Percentiles rank a stretch among this genome's conserved stretches.
phyloP scores from a whole-genome alignment of 2,888 invertebrate species.

The Pseudococcus viburni region DNA sequence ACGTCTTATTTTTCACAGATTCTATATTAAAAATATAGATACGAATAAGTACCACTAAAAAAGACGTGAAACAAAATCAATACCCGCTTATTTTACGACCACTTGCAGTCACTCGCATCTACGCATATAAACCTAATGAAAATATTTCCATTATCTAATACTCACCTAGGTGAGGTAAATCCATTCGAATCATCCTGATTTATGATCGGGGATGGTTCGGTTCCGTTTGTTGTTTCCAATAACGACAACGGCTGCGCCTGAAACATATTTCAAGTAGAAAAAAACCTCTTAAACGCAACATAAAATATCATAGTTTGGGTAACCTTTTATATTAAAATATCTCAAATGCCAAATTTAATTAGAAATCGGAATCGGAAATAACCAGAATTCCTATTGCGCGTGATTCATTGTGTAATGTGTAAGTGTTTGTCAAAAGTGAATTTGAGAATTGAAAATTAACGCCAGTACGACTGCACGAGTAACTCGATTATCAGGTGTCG shows the following conservation, averaged over 20 bases:
- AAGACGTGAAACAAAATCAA: not conserved
- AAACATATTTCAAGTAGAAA: not conserved
- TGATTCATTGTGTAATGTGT: constrained; percentile 68
- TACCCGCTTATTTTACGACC: not conserved
- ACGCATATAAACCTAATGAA: not conserved
- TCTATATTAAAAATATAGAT: not conserved
- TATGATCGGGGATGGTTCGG: constrained; percentile 69
- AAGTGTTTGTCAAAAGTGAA: constrained; percentile 63
- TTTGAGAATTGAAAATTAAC: constrained; percentile 5
- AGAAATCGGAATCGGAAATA: constrained; percentile 10
- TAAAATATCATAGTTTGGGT: not conserved
- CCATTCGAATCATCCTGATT: constrained; percentile 68
- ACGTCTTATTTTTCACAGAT: not conserved
- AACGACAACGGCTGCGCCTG: constrained; percentile 69
- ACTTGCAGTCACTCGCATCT: not conserved
- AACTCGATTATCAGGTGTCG: not conserved
- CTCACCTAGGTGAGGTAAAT: constrained; percentile 62
- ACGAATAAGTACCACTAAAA: not conserved
- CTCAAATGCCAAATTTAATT: not conserved
- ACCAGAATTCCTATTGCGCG: constrained; percentile 67
- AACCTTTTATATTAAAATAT: not conserved
- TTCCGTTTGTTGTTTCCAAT: constrained; percentile 68
- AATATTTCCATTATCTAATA: constrained; percentile 38
- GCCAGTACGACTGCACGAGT: not conserved
- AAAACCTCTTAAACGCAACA: not conserved